phyloP scores from a whole-genome alignment of 2,888 invertebrate genomes.

The Scaptomyza cyrtandrae region DNA sequence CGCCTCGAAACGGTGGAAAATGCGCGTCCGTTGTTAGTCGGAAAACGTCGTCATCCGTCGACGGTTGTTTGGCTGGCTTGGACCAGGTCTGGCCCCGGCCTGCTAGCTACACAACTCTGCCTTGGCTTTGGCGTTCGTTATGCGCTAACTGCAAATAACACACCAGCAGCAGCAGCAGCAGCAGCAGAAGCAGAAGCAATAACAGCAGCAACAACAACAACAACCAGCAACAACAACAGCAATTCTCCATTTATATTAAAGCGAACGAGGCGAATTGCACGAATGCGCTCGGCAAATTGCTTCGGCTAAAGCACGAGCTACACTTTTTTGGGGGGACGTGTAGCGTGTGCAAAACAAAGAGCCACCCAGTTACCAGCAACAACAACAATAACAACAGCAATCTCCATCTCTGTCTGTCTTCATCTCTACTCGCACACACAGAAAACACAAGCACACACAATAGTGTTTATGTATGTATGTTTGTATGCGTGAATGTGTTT shows the following conservation, averaged over 20 bases:
- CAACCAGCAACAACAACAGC: constrained; percentile 31
- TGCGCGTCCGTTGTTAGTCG: constrained; percentile 81
- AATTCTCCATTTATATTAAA: constrained; percentile 58
- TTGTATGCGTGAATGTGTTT: constrained; percentile 8
- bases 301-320: constrained; percentile 45
- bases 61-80: constrained; percentile 75
- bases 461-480: constrained; percentile 11
- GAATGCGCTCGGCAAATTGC: constrained; percentile 53
- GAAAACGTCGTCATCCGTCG: constrained; percentile 82
- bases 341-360: constrained; percentile 69
- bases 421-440: constrained; percentile 35
- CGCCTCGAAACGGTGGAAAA: constrained; percentile 80
- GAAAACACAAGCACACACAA: constrained; percentile 21
- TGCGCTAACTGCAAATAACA: constrained; percentile 59
- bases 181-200: constrained; percentile 39
- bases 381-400: constrained; percentile 30
- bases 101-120: constrained; percentile 48
- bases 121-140: constrained; percentile 61
- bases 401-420: constrained; percentile 33
- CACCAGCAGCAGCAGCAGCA: constrained; percentile 37
- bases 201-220: constrained; percentile 15
- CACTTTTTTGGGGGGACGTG: constrained; percentile 32
- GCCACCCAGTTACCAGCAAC: constrained; percentile 62
- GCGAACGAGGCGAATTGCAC: constrained; percentile 55
- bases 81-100: constrained; percentile 53